Evolutionary conservation across 2,797 vertebrate genomes (phyloP).

Genomic region (Pseudochirops cupreus): DNA sequence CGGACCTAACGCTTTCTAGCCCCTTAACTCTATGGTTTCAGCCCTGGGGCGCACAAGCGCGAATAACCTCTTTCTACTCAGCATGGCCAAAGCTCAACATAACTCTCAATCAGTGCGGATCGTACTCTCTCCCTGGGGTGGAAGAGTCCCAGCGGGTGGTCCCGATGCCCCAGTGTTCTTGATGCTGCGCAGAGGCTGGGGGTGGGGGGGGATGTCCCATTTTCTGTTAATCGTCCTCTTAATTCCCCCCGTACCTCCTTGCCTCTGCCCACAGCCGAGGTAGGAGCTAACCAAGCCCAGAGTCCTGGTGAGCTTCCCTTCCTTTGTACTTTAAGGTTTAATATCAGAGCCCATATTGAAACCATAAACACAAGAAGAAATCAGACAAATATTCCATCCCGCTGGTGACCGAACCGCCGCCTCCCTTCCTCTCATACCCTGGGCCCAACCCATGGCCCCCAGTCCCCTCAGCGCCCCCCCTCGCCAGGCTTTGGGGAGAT

Average conservation of each 20-base stretch:
- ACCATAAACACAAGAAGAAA: constrained; percentile 86
- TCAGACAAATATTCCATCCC: constrained; percentile 81
- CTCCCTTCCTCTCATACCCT: constrained; percentile 68
- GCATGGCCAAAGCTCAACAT: neutral
- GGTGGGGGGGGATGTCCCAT: neutral
- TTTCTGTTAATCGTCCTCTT: constrained; percentile 58
- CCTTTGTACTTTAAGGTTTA: constrained; percentile 82
- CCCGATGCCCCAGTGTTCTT: neutral
- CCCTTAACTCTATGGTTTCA: constrained; percentile 2
- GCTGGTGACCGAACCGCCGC: constrained; percentile 80
- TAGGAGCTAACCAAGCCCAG: constrained; percentile 38
- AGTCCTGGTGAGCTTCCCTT: constrained; percentile 43
- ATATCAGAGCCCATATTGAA: constrained; percentile 87
- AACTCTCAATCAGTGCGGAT: accelerated
- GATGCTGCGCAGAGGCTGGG: neutral
- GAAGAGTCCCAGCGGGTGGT: neutral
- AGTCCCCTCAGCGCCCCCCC: neutral
- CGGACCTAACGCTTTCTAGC: neutral
- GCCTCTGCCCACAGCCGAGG: constrained; percentile 39
- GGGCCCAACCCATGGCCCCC: neutral
- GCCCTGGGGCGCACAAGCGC: neutral
- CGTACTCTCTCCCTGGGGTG: neutral
- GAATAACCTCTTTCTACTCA: neutral
- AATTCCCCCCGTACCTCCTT: neutral
- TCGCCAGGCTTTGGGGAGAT: neutral